Evolutionary conservation across 2,113 vertebrate species (phyloP).

Genomic region (Uropsilus gracilis): DNA sequence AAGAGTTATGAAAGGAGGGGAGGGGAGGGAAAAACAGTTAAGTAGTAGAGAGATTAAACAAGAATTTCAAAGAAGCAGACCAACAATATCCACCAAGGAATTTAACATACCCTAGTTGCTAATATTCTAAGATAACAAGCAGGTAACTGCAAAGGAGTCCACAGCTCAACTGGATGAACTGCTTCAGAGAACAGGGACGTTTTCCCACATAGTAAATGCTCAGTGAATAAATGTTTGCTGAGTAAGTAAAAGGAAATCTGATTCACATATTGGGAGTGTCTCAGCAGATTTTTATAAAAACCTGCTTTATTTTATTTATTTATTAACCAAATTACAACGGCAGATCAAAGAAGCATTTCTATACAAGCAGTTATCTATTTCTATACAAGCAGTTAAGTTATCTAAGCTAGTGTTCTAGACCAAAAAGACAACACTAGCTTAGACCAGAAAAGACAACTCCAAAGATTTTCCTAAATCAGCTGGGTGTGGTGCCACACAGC

Average conservation of each 20-base stretch:
- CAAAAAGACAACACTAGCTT: background rate
- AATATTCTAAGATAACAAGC: background rate
- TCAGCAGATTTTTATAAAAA: background rate
- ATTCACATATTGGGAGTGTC: background rate
- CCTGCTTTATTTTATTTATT: no score
- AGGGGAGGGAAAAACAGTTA: background rate
- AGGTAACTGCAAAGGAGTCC: background rate
- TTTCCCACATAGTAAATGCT: background rate
- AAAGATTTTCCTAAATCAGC: background rate
- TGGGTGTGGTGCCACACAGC: no score
- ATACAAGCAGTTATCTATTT: background rate
- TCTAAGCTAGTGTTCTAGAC: no score
- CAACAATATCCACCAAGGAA: background rate
- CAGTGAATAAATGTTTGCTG: background rate
- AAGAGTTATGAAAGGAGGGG: background rate
- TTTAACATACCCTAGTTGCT: background rate
- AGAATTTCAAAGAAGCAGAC: background rate
- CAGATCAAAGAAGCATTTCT: background rate
- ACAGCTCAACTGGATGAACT: background rate
- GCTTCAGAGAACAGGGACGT: background rate
- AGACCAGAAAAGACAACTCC: background rate
- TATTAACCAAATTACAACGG: conserved; percentile 7
- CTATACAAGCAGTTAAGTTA: background rate
- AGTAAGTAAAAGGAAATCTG: background rate
- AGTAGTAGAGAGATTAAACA: background rate